Evolutionary conservation across 2,113 vertebrate species (phyloP), one percentile per base, ranked within the genome.

Genomic region (Malurus cyaneus): DNA sequence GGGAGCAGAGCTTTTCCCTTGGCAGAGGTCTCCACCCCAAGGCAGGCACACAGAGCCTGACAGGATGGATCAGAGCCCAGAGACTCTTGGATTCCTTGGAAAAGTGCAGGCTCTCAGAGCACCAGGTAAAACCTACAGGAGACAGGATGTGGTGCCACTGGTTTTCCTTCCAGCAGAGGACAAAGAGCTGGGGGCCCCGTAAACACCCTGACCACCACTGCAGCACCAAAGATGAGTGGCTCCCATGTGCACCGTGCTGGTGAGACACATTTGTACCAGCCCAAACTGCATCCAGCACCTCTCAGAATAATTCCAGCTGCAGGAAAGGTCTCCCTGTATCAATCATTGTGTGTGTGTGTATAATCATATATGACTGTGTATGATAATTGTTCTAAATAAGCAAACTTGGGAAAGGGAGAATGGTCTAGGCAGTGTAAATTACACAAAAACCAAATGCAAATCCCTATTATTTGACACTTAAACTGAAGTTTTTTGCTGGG

Each of bases 31-130:
- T 79, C 44, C 42, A 76, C 66, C 12, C 17, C 80, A 71, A 31
- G 29, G 57, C 0, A 0, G 79, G n/a, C 18, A 81, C 42, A 12
- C 0, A 0, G 31, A 61, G 25, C 21, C n/a, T 36, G 39, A 52
- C 53, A 50, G 42, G n/a, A 67, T 1, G 2, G 2, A 41, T 36
- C 64, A 57, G 67, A 80, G 39, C 17, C 32, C 25, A 34, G 12
- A 49, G 54, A 39, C 16, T 52, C 36, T 9, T 12, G 9, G 3
- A 42, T 5, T 70, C 57, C 70, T 50, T n/a, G 25, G 47, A 71
- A 56, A 49, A 44, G 18, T 21, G 54, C 26, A 56, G 54, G 16
- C 23, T 39, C 29, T 15, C 18, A 25, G 36, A 61, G 15, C 2
- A 65, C 8, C 54, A 49, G 28, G 19, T 46, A 13, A 74, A 62